Percentiles rank a stretch among this genome's conserved stretches.
Evolutionary conservation across 2,888 invertebrate genomes (phyloP).

Genomic region (Habrosyne pyritoides): DNA sequence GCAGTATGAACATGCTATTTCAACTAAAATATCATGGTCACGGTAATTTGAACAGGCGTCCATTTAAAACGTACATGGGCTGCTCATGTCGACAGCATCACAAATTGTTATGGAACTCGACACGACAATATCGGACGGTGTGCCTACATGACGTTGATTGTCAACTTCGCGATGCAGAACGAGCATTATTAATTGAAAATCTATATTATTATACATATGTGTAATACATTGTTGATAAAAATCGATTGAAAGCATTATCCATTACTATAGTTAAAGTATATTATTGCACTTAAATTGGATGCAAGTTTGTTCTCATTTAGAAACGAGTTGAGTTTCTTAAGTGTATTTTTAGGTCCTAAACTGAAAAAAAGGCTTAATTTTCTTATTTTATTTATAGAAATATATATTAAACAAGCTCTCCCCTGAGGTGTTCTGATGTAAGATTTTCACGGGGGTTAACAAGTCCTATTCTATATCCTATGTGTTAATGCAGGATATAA

Average conservation of each 20-base stretch:
- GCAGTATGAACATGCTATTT: background rate
- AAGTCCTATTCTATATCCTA: too few relatives aligned
- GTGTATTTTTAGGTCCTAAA: too few relatives aligned
- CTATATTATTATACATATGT: background rate
- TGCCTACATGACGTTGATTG: background rate
- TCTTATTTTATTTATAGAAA: too few relatives aligned
- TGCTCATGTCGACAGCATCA: conserved; percentile 2
- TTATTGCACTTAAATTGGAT: too few relatives aligned
- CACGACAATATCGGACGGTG: background rate
- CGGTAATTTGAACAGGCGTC: background rate
- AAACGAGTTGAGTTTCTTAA: too few relatives aligned
- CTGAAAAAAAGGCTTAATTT: too few relatives aligned
- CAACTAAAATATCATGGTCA: background rate
- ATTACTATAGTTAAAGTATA: background rate
- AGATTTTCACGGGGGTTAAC: too few relatives aligned
- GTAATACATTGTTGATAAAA: background rate
- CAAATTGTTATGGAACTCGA: conserved; percentile 6
- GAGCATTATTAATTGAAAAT: background rate
- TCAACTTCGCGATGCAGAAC: background rate
- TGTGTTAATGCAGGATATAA: too few relatives aligned
- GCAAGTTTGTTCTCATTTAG: too few relatives aligned
- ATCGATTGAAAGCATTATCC: background rate
- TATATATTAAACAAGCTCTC: too few relatives aligned
- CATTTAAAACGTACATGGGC: background rate
- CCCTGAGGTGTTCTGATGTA: too few relatives aligned